Evolutionary conservation across 2,113 vertebrate species (phyloP), one percentile per base, ranked within the genome.

Genomic region (Melanocharis versteri): DNA sequence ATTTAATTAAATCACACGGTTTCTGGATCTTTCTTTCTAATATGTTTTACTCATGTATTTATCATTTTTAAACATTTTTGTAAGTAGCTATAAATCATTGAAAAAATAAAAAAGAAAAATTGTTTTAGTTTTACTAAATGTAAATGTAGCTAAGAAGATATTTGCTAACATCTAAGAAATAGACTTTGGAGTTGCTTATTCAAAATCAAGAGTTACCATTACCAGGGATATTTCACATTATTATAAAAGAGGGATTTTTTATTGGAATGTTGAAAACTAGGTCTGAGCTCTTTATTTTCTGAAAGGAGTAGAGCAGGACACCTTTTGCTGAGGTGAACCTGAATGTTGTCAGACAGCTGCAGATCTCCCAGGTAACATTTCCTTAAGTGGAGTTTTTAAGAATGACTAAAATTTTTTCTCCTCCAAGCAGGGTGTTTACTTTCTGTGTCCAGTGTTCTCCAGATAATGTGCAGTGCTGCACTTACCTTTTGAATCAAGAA

Each of bases 361-460:
- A 68, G 91, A 66, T 73, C 60, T 69, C 48, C 42, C 30, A 89
- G 89, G 90, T 94, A 90, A 77, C 40, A 15, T 57, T 78, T 85
- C 62, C 91, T 87, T 9, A 58, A 87, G 93, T 71, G 87, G 80
- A 75, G 18, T 78, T 96, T 87, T 88, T 85, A 70, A 53, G 85
- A 89, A 91, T 92, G 86, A 83, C 78, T 83, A 33, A 54, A 95
- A 64, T 95, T 79, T 82, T 81, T 77, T 89, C 79, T 83, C 53
- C 64, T 92, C 39, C 48, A 69, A 81, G 53, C 20, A 26, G 9
- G 28, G 81, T 66, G 64, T 97, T 96, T 97, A 50, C 96, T 87
- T 95, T 94, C 71, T 37, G 42, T 13, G 68, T 72, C 72, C 93
- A 80, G 54, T 58, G 57, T 90, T 95, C 92, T 97, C 86, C 80